These are phyloP conservation scores for Ridgeia piscesae DNA, from an alignment of 1,140 invertebrate genomes.

Conservation along the genomic window DNA sequence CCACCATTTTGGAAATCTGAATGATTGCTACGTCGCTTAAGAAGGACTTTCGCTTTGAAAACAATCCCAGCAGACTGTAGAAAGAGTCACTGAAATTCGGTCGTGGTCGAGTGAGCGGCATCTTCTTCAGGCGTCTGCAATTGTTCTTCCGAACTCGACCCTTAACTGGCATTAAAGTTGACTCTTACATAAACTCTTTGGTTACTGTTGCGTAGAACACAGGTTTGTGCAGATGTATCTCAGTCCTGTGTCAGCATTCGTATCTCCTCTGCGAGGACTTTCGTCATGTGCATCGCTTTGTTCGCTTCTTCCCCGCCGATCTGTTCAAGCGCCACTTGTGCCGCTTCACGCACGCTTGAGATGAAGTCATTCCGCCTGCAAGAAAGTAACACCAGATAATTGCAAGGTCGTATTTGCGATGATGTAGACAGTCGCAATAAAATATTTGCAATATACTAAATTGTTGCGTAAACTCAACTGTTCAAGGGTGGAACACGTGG, in stretches of 20 bases:
- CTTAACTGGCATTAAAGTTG: no score
- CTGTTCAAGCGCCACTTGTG: conserved; percentile 39
- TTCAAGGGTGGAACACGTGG: no score
- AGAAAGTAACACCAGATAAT: conserved; percentile 15
- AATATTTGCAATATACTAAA: not conserved
- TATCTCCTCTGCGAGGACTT: conserved; percentile 43
- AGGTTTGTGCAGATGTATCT: not conserved
- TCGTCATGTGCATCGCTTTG: conserved; percentile 44
- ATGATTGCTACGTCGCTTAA: no score
- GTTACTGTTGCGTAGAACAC: not conserved
- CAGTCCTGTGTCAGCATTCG: conserved; percentile 31
- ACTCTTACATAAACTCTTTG: no score
- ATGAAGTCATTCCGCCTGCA: conserved; percentile 50
- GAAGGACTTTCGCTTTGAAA: no score
- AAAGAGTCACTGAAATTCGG: no score
- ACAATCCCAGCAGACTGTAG: no score
- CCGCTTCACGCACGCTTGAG: conserved; percentile 44
- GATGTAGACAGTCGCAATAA: not conserved
- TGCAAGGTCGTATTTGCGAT: not conserved
- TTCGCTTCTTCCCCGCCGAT: conserved; percentile 46
- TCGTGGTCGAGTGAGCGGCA: no score
- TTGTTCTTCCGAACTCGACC: no score
- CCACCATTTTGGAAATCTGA: no score
- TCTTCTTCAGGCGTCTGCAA: no score
- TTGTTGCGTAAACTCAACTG: not conserved